Percentiles rank a stretch among this genome's conserved stretches.
These are phyloP conservation scores for Tenthredo notha DNA, from an alignment of 2,888 invertebrate genomes.

Conservation along the genomic window DNA sequence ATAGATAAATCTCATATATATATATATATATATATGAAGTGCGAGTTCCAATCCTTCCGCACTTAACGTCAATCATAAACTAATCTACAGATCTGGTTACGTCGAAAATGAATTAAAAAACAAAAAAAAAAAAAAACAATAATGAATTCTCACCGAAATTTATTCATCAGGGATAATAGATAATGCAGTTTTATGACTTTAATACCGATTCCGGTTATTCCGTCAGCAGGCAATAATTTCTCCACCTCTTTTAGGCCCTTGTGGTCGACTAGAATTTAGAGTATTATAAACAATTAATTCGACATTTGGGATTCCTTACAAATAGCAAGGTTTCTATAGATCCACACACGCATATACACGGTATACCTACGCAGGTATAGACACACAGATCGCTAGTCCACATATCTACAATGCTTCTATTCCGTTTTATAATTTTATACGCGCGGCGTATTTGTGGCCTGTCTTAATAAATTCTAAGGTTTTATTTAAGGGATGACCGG, in stretches of 20 bases:
- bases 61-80: constrained; percentile 9
- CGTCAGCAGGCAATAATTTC: constrained; percentile 32
- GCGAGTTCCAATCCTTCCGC: neutral
- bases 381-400: neutral
- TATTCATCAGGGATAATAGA: constrained; percentile 24
- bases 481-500: constrained; percentile 50
- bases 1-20: neutral
- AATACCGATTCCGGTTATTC: constrained; percentile 37
- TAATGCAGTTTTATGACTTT: constrained; percentile 20
- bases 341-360: neutral
- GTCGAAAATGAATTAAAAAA: neutral
- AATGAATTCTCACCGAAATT: constrained; percentile 29
- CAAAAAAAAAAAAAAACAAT: neutral
- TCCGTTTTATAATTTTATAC: constrained; percentile 51
- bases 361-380: neutral
- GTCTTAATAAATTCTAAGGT: constrained; percentile 50
- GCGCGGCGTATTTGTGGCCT: constrained; percentile 50
- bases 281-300: constrained; percentile 49
- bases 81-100: constrained; percentile 16
- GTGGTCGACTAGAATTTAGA: constrained; percentile 25
- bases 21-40: neutral
- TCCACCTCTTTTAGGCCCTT: constrained; percentile 36
- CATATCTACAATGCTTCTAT: constrained; percentile 33
- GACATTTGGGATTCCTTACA: constrained; percentile 5
- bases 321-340: neutral